These are phyloP conservation scores for Cichladusa arquata DNA, from an alignment of 2,113 vertebrate genomes.

Conservation along the genomic window DNA sequence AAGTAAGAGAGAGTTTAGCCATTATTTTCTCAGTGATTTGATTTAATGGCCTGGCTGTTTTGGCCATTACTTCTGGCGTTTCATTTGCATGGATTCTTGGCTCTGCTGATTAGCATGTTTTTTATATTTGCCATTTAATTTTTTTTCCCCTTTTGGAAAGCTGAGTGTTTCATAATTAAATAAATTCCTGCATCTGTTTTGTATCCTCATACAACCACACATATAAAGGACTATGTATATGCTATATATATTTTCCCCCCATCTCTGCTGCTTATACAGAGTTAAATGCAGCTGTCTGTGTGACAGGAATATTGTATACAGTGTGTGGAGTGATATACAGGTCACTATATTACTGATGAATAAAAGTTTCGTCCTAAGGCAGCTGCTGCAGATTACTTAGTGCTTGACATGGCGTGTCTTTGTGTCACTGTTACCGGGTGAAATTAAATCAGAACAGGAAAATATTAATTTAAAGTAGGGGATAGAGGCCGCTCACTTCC, in stretches of 20 bases:
- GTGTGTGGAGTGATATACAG: slow-evolving; percentile 49
- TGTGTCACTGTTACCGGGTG: slow-evolving; percentile 81
- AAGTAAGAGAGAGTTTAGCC: slow-evolving; percentile 77
- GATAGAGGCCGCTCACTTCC: slow-evolving; percentile 92
- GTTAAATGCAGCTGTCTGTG: slow-evolving; percentile 60
- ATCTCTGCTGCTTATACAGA: background rate
- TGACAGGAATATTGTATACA: slow-evolving; percentile 59
- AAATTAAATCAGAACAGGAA: slow-evolving; percentile 94
- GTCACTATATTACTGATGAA: slow-evolving; percentile 63
- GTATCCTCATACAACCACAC: background rate
- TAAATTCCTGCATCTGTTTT: slow-evolving; percentile 11
- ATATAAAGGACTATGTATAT: background rate
- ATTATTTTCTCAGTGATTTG: slow-evolving; percentile 76
- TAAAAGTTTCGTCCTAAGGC: slow-evolving; percentile 76
- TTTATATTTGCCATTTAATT: slow-evolving; percentile 31
- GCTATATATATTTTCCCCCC: background rate
- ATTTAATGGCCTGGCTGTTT: slow-evolving; percentile 70
- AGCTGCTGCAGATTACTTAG: slow-evolving; percentile 80
- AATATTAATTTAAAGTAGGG: slow-evolving; percentile 98
- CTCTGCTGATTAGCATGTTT: slow-evolving; percentile 49
- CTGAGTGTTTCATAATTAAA: slow-evolving; percentile 7
- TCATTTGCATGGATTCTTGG: slow-evolving; percentile 69
- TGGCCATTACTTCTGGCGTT: slow-evolving; percentile 60
- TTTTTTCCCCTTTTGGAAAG: background rate
- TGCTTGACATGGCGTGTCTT: slow-evolving; percentile 78